Conservation (phyloP, 2,113 vertebrate species). For the Dromaius novaehollandiae region DNA sequence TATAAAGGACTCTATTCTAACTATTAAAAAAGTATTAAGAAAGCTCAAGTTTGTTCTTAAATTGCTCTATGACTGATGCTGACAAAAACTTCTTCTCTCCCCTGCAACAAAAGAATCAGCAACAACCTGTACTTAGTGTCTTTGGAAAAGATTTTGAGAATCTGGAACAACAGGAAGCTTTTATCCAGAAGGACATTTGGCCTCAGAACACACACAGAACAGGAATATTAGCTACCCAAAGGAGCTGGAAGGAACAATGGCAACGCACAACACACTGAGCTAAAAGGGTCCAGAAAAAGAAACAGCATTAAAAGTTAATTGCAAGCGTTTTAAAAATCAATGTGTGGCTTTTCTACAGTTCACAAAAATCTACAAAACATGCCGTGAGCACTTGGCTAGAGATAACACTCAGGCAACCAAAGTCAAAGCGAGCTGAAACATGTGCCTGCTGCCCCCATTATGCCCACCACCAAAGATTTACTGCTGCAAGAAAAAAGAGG, state of each 20-base stretch:
- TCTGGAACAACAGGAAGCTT: not conserved
- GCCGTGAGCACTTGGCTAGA: not conserved
- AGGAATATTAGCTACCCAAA: not conserved
- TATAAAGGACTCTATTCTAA: not conserved
- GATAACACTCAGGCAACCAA: not conserved
- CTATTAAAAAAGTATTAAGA: not conserved
- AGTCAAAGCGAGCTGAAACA: not conserved
- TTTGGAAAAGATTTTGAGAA: not conserved
- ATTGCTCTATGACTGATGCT: not conserved
- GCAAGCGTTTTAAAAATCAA: not conserved
- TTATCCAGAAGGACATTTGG: not conserved
- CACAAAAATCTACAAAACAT: not conserved
- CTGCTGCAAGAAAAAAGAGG: not conserved
- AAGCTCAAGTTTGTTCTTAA: not conserved
- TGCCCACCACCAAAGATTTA: not conserved
- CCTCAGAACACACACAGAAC: not conserved
- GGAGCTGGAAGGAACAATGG: not conserved
- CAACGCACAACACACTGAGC: not conserved
- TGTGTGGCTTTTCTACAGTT: not conserved
- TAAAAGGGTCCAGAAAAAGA: not conserved
- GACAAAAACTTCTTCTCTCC: not conserved
- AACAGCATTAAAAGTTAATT: not conserved
- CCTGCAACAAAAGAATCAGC: not conserved
- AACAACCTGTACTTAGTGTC: not conserved
- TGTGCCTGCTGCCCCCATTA: not conserved